Percentiles rank a stretch among this genome's conserved stretches.
These are phyloP conservation scores for Larimichthys polyactis DNA, from an alignment of 2,113 vertebrate species.

Conservation along the genomic window DNA sequence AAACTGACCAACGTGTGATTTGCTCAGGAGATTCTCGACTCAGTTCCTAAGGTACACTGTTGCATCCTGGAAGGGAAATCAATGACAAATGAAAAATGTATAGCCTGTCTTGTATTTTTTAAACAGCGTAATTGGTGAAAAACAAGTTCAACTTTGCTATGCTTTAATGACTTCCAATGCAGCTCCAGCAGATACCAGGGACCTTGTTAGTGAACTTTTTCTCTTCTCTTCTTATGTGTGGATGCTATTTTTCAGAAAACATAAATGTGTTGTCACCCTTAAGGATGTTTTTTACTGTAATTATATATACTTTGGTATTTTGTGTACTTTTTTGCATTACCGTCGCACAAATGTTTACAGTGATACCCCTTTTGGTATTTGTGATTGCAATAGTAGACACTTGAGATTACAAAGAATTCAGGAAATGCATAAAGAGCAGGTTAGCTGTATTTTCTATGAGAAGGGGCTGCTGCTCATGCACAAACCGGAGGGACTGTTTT, in stretches of 20 bases:
- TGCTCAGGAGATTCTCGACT: neutral
- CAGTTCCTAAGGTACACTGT: neutral
- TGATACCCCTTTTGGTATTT: neutral
- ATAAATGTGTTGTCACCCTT: neutral
- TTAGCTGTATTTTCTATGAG: neutral
- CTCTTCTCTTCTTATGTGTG: neutral
- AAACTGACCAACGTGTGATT: conserved; percentile 2
- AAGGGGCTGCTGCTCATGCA: neutral
- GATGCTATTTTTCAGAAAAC: conserved; percentile 23
- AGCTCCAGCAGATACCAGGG: conserved; percentile 15
- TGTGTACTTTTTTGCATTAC: neutral
- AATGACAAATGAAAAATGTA: conserved; percentile 26
- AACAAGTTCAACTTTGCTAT: neutral
- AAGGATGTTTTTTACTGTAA: neutral
- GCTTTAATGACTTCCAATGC: conserved; percentile 13
- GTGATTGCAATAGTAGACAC: neutral
- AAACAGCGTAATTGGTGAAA: conserved; percentile 23
- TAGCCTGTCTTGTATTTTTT: conserved; percentile 7
- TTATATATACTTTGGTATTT: neutral
- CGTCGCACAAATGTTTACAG: neutral
- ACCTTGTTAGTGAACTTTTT: conserved; percentile 37
- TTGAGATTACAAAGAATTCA: neutral
- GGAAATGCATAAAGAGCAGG: neutral
- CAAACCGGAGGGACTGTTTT: neutral
- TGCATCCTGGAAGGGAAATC: conserved; percentile 13